Percentiles rank a stretch among this genome's conserved stretches.
phyloP scores from a whole-genome alignment of 2,888 invertebrate species.

The Agriopis aurantiaria region DNA sequence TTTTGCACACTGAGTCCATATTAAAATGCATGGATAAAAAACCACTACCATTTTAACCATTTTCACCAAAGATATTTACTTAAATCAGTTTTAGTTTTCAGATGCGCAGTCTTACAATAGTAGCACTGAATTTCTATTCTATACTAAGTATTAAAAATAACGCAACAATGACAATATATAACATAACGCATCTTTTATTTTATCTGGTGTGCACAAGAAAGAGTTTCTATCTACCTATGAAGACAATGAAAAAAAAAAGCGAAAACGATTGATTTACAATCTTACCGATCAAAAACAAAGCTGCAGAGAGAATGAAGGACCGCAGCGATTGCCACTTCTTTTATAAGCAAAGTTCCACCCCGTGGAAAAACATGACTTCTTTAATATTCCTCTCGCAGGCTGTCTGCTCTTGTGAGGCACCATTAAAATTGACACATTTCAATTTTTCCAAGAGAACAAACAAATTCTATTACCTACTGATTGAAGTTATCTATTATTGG shows the following conservation, averaged over 20 bases:
- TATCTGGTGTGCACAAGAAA: too few species aligned
- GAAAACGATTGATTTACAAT: background rate
- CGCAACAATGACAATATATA: too few species aligned
- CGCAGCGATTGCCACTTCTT: slow-evolving; percentile 56
- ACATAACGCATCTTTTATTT: too few species aligned
- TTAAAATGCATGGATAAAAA: too few species aligned
- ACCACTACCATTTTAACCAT: too few species aligned
- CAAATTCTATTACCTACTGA: slow-evolving; percentile 68
- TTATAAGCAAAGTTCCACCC: slow-evolving; percentile 62
- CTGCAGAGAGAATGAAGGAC: slow-evolving; percentile 56
- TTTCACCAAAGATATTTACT: too few species aligned
- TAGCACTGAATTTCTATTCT: background rate
- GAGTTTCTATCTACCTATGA: background rate
- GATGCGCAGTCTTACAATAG: too few species aligned
- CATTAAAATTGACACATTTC: slow-evolving; percentile 81
- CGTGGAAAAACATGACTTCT: slow-evolving; percentile 68
- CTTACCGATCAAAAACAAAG: slow-evolving; percentile 43
- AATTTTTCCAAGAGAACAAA: slow-evolving; percentile 68
- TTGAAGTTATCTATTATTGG: slow-evolving; percentile 54
- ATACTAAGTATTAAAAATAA: background rate
- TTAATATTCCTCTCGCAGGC: slow-evolving; percentile 81
- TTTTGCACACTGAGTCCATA: too few species aligned
- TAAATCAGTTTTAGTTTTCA: too few species aligned
- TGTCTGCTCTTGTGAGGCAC: slow-evolving; percentile 61
- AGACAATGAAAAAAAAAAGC: background rate